Percentiles rank a stretch among this genome's conserved stretches.
Conservation (phyloP, 2,797 vertebrate species). For the Fringilla coelebs region DNA sequence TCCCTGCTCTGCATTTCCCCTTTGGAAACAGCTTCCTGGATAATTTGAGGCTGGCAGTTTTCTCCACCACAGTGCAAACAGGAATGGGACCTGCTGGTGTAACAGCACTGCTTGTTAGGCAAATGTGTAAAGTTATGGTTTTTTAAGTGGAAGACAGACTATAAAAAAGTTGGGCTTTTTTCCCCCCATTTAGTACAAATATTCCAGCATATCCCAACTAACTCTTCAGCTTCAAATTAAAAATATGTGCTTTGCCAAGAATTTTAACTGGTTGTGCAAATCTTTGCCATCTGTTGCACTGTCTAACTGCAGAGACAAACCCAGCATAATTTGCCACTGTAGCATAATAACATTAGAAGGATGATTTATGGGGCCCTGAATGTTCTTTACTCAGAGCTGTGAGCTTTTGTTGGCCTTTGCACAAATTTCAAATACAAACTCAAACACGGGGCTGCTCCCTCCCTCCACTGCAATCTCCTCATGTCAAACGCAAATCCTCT, state of each 20-base stretch:
- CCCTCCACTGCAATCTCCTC: background rate
- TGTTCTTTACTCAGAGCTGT: slow-evolving; percentile 35
- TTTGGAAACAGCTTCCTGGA: background rate
- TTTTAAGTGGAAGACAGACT: background rate
- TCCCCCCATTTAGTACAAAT: background rate
- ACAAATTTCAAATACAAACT: background rate
- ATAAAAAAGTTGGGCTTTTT: background rate
- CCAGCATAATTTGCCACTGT: slow-evolving; percentile 49
- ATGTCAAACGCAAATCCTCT: slow-evolving; percentile 25
- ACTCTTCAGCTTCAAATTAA: slow-evolving; percentile 41
- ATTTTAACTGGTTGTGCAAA: slow-evolving; percentile 63
- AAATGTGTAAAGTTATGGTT: background rate
- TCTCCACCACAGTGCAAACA: background rate
- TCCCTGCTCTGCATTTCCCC: background rate
- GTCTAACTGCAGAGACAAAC: slow-evolving; percentile 53
- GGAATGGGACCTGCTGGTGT: background rate
- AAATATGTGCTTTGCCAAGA: slow-evolving; percentile 58
- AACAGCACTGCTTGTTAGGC: background rate
- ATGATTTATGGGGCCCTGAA: slow-evolving; percentile 53
- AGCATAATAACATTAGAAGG: slow-evolving; percentile 55
- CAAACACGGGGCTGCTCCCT: background rate
- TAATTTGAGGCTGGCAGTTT: background rate
- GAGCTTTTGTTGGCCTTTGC: background rate
- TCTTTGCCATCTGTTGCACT: slow-evolving; percentile 69
- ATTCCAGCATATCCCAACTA: slow-evolving; percentile 9